Conservation (phyloP, 1,140 invertebrate genomes). For the Patella vulgata region DNA sequence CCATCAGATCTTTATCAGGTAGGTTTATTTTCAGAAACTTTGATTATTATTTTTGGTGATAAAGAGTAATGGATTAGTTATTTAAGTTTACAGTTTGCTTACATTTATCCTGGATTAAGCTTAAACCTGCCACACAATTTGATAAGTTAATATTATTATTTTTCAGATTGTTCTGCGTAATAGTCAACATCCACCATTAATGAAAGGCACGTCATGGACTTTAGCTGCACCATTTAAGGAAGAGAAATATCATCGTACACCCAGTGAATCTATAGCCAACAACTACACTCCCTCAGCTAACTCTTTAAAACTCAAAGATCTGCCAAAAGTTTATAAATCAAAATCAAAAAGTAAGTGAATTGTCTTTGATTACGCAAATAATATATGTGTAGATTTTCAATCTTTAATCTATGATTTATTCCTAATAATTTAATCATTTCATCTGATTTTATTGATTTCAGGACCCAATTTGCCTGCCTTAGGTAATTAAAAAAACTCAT, state of each 20-base stretch:
- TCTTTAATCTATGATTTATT: neutral
- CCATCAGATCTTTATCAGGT: conserved; percentile 64
- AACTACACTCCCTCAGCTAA: conserved; percentile 71
- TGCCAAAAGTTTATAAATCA: conserved; percentile 64
- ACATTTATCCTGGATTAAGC: no score
- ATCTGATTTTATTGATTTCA: conserved; percentile 5
- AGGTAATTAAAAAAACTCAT: no score
- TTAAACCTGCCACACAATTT: no score
- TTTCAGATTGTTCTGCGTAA: conserved; percentile 63
- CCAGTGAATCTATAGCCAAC: conserved; percentile 75
- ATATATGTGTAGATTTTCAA: neutral
- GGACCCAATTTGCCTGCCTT: no score
- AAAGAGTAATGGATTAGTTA: no score
- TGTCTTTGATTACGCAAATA: neutral
- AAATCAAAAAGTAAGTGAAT: conserved; percentile 46
- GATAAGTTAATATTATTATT: no score
- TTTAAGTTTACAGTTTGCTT: no score
- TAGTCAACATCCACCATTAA: conserved; percentile 66
- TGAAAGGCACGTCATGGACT: conserved; percentile 68
- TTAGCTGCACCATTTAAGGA: conserved; percentile 66
- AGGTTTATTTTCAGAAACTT: no score
- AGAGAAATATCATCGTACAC: conserved; percentile 68
- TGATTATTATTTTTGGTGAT: neutral
- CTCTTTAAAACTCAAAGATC: conserved; percentile 68
- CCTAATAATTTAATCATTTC: conserved; percentile 2